Conservation (phyloP, 2,797 vertebrate genomes). For the Acrossocheilus fasciatus region DNA sequence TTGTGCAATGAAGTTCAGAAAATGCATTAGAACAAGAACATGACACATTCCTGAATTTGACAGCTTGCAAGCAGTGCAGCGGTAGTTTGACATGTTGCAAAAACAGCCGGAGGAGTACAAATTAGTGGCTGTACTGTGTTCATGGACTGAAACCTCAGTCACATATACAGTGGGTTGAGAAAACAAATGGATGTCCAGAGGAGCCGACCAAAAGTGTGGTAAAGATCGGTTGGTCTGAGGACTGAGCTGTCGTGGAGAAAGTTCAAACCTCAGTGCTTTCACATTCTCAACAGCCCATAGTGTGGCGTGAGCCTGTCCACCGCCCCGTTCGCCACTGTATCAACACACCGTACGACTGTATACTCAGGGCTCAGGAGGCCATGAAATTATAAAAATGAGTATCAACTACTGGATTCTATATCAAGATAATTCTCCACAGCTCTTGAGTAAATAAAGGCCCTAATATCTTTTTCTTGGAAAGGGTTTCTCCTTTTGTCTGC, state of each 20-base stretch:
- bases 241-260: slow-evolving; percentile 37
- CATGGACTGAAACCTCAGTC: slow-evolving; percentile 56
- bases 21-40: slow-evolving; percentile 12
- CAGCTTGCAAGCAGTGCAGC: slow-evolving; percentile 25
- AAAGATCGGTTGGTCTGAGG: slow-evolving; percentile 48
- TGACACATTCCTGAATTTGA: slow-evolving; percentile 17
- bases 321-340: slow-evolving; percentile 44
- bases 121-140: slow-evolving; percentile 56
- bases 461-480: slow-evolving; percentile 61
- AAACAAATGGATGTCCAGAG: slow-evolving; percentile 57
- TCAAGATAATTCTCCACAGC: slow-evolving; percentile 48
- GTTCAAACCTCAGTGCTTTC: slow-evolving; percentile 54
- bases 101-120: slow-evolving; percentile 51
- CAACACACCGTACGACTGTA: slow-evolving; percentile 51
- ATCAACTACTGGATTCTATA: slow-evolving; percentile 50
- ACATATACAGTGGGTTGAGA: slow-evolving; percentile 57
- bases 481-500: slow-evolving; percentile 46
- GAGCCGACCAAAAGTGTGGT: slow-evolving; percentile 57
- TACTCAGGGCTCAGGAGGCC: slow-evolving; percentile 43
- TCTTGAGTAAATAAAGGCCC: slow-evolving; percentile 55
- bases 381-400: slow-evolving; percentile 58
- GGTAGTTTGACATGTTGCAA: slow-evolving; percentile 19
- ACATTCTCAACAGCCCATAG: slow-evolving; percentile 43
- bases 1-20: not conserved
- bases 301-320: slow-evolving; percentile 23